Percentiles rank a stretch among this genome's conserved stretches.
Conservation (phyloP, 1,140 invertebrate species). For the Leptopilina clavipes region DNA sequence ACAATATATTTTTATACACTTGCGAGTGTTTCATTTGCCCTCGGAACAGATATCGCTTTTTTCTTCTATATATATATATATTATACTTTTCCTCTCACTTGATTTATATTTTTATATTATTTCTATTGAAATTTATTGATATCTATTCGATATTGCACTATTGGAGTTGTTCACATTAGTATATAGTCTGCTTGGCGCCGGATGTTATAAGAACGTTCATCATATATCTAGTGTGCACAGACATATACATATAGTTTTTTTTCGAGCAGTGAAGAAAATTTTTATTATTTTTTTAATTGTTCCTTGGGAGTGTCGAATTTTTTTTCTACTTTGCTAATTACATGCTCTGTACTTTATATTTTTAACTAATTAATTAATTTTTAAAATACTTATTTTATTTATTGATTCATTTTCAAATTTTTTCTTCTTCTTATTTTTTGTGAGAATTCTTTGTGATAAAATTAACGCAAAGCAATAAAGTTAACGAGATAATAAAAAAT, state of each 20-base stretch:
- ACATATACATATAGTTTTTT: neutral
- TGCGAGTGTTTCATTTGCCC: neutral
- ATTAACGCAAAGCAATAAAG: too few species aligned
- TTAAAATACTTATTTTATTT: too few species aligned
- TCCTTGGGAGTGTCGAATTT: too few species aligned
- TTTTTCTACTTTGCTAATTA: too few species aligned
- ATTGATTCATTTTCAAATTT: too few species aligned
- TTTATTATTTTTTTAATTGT: too few species aligned
- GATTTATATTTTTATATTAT: neutral
- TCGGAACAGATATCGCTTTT: neutral
- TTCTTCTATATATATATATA: neutral
- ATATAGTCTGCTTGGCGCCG: slow-evolving; percentile 53
- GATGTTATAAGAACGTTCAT: slow-evolving; percentile 54
- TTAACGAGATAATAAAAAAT: neutral
- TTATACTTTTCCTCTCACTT: neutral
- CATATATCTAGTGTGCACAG: neutral
- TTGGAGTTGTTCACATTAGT: neutral
- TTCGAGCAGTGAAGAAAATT: neutral
- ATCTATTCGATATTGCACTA: neutral
- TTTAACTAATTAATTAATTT: too few species aligned
- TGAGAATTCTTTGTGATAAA: too few species aligned
- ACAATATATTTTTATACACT: slow-evolving; percentile 20
- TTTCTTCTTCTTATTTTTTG: too few species aligned
- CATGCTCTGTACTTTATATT: too few species aligned
- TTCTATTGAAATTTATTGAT: neutral